Percentiles rank a stretch among this genome's conserved stretches.
Conservation (phyloP, 2,113 vertebrate species). For the Piaya cayana region DNA sequence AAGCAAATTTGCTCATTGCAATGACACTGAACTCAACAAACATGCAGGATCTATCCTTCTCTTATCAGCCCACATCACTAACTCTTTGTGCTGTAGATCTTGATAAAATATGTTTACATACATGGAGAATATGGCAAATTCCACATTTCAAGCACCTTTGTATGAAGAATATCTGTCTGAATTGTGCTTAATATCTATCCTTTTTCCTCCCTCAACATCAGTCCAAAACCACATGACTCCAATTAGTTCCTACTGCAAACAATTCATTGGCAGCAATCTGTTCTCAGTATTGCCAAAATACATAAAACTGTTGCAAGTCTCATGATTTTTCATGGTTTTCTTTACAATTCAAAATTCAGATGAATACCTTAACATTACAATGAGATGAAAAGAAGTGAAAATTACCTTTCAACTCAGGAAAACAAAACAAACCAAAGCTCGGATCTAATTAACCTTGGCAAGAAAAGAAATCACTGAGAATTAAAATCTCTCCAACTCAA, state of each 20-base stretch:
- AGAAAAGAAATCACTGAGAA: constrained; percentile 29
- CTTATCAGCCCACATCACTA: not conserved
- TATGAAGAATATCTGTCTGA: constrained; percentile 68
- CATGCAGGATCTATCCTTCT: not conserved
- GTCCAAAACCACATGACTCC: constrained; percentile 75
- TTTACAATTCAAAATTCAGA: constrained; percentile 56
- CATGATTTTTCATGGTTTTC: constrained; percentile 61
- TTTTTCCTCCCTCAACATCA: constrained; percentile 60
- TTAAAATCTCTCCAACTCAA: constrained; percentile 22
- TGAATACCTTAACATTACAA: constrained; percentile 57
- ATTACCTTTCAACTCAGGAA: constrained; percentile 60
- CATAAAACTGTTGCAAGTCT: constrained; percentile 67
- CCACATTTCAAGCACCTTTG: not conserved
- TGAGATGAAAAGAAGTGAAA: constrained; percentile 62
- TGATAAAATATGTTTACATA: not conserved
- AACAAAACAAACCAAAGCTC: constrained; percentile 40
- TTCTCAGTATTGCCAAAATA: constrained; percentile 71
- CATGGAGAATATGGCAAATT: not conserved
- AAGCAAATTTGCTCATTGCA: not conserved
- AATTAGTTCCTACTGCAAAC: constrained; percentile 78
- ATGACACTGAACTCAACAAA: not conserved
- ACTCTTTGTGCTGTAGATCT: not conserved
- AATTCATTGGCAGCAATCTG: constrained; percentile 74
- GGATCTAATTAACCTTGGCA: constrained; percentile 56
- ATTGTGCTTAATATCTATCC: constrained; percentile 69